These are phyloP conservation scores for Prietella phreatophila DNA, from an alignment of 2,113 vertebrate species.

Conservation along the genomic window DNA sequence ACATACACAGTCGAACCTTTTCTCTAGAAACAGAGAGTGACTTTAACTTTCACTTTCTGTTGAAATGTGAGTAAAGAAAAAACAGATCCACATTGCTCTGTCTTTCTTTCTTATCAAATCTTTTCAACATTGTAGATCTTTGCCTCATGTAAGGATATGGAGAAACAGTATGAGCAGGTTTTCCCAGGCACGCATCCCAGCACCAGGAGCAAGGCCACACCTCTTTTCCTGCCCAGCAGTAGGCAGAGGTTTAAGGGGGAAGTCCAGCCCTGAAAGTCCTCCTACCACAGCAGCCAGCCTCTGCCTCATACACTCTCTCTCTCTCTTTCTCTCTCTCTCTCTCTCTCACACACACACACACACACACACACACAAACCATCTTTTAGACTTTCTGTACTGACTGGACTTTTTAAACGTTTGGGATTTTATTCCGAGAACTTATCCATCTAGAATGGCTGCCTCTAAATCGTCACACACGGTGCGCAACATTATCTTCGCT, in stretches of 20 bases:
- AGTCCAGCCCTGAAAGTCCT: constrained; percentile 42
- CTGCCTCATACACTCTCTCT: background rate
- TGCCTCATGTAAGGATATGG: background rate
- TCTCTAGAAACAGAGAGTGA: constrained; percentile 25
- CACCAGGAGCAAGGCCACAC: constrained; percentile 50
- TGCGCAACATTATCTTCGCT: constrained; percentile 48
- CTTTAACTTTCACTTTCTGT: constrained; percentile 45
- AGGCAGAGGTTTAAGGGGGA: constrained; percentile 40
- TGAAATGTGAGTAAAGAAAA: background rate
- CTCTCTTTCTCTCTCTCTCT: no score
- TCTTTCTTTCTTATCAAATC: background rate
- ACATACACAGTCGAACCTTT: background rate
- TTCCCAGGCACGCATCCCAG: constrained; percentile 20
- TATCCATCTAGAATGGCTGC: constrained; percentile 51
- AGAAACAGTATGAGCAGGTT: constrained; percentile 13
- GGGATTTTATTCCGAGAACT: background rate
- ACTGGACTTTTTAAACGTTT: background rate
- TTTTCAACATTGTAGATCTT: background rate
- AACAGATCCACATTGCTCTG: background rate
- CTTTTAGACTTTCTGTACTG: background rate
- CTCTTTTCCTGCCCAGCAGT: constrained; percentile 46
- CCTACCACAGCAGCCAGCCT: constrained; percentile 15
- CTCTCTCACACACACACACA: no score
- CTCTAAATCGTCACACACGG: constrained; percentile 57
- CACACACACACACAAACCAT: background rate